phyloP scores from a whole-genome alignment of 2,888 invertebrate species.

The Mimumesa dahlbomi region DNA sequence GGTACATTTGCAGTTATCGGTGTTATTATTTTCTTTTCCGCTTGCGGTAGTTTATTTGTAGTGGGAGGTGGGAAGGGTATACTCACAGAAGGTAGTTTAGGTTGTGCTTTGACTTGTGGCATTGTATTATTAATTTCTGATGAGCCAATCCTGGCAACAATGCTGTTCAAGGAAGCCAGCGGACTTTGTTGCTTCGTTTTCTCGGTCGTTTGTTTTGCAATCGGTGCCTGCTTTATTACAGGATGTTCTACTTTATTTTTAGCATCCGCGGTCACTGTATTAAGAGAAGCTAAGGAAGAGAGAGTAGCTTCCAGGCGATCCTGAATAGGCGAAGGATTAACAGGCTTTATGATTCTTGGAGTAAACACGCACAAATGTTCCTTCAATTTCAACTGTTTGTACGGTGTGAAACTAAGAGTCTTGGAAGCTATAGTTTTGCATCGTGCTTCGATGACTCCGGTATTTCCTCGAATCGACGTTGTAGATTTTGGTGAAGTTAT shows the following conservation, averaged over 20 bases:
- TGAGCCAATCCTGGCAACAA: conserved; percentile 74
- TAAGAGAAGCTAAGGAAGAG: conserved; percentile 69
- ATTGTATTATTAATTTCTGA: conserved; percentile 28
- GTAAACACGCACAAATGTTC: conserved; percentile 67
- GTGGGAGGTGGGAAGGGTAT: conserved; percentile 34
- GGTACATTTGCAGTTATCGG: conserved; percentile 10
- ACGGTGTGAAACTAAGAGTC: conserved; percentile 68
- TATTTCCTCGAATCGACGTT: conserved; percentile 45
- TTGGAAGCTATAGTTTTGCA: conserved; percentile 73
- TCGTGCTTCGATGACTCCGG: conserved; percentile 71
- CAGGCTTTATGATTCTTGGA: conserved; percentile 70
- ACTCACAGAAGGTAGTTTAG: conserved; percentile 39
- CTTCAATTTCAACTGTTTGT: conserved; percentile 72
- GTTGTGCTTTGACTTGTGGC: conserved; percentile 37
- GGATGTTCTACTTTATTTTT: conserved; percentile 56
- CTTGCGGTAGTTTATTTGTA: conserved; percentile 47
- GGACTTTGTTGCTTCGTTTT: conserved; percentile 66
- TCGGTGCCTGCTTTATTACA: conserved; percentile 27
- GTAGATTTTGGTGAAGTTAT: conserved; percentile 60
- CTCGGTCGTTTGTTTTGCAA: conserved; percentile 23
- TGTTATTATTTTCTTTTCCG: conserved; percentile 51
- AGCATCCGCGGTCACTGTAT: conserved; percentile 33
- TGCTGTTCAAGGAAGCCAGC: conserved; percentile 74
- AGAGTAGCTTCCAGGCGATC: conserved; percentile 74
- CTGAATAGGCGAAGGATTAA: conserved; percentile 72